These are phyloP conservation scores for Megathymus violae DNA, from an alignment of 1,140 invertebrate species.

Conservation along the genomic window DNA sequence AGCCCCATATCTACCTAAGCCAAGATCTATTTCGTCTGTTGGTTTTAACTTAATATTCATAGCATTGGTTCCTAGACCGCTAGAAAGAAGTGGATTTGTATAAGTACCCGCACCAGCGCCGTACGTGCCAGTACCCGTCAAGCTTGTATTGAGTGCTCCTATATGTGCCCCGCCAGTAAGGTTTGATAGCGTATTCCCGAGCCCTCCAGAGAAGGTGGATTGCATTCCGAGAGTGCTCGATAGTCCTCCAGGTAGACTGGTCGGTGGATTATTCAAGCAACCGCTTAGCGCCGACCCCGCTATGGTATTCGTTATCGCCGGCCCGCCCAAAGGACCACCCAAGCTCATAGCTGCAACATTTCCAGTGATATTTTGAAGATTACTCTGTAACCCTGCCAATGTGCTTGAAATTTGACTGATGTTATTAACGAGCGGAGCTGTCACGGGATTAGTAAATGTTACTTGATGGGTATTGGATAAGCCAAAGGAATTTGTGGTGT, in stretches of 20 bases:
- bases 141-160: slow-evolving; percentile 76
- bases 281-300: slow-evolving; percentile 68
- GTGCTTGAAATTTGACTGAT: slow-evolving; percentile 81
- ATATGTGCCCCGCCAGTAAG: slow-evolving; percentile 79
- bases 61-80: slow-evolving; percentile 75
- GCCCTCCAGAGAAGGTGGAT: slow-evolving; percentile 67
- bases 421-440: slow-evolving; percentile 78
- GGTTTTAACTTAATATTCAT: slow-evolving; percentile 88
- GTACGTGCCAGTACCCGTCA: slow-evolving; percentile 75
- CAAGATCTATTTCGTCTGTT: slow-evolving; percentile 87
- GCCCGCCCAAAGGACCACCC: slow-evolving; percentile 60
- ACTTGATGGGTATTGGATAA: slow-evolving; percentile 82
- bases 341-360: slow-evolving; percentile 75
- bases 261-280: slow-evolving; percentile 76
- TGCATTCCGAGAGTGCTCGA: slow-evolving; percentile 74
- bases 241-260: slow-evolving; percentile 71
- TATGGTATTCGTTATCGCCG: slow-evolving; percentile 68
- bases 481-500: slow-evolving; percentile 75
- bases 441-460: slow-evolving; percentile 83
- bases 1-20: slow-evolving; percentile 82
- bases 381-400: slow-evolving; percentile 77
- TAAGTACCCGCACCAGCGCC: slow-evolving; percentile 84
- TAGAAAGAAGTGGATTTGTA: slow-evolving; percentile 85
- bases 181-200: slow-evolving; percentile 75
- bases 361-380: slow-evolving; percentile 76